Conservation (phyloP, 2,113 vertebrate genomes). For the Motacilla alba region DNA sequence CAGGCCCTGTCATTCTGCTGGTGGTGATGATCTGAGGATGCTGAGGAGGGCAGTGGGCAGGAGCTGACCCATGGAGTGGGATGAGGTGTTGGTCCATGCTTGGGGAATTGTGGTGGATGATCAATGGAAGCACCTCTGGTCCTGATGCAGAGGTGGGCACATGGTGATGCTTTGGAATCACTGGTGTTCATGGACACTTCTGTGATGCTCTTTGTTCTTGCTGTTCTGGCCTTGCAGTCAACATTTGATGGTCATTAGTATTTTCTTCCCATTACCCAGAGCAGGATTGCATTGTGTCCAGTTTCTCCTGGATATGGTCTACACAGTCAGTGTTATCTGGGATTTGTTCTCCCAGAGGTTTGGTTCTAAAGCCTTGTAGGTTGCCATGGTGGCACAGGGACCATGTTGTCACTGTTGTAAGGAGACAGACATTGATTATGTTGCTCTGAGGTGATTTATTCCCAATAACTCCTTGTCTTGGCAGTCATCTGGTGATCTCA, state of each 20-base stretch:
- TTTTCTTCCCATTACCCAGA: neutral
- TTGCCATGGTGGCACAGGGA: neutral
- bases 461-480: neutral
- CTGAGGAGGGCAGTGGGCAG: neutral
- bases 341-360: neutral
- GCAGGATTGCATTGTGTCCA: neutral
- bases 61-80: neutral
- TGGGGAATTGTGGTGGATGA: neutral
- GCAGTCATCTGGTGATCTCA: neutral
- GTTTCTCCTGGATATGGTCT: neutral
- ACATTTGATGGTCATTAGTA: neutral
- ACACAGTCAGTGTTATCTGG: neutral
- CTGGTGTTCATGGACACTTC: neutral
- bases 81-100: rapidly evolving
- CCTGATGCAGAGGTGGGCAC: neutral
- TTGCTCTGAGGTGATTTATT: neutral
- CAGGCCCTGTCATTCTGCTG: neutral
- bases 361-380: neutral
- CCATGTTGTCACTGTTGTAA: neutral
- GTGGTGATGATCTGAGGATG: neutral
- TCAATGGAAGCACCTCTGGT: neutral
- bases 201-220: neutral
- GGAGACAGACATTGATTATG: neutral
- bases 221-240: neutral
- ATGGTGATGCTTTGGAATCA: neutral